These are phyloP conservation scores for Heterodera schachtii DNA, from an alignment of 1,140 invertebrate species.

Conservation along the genomic window DNA sequence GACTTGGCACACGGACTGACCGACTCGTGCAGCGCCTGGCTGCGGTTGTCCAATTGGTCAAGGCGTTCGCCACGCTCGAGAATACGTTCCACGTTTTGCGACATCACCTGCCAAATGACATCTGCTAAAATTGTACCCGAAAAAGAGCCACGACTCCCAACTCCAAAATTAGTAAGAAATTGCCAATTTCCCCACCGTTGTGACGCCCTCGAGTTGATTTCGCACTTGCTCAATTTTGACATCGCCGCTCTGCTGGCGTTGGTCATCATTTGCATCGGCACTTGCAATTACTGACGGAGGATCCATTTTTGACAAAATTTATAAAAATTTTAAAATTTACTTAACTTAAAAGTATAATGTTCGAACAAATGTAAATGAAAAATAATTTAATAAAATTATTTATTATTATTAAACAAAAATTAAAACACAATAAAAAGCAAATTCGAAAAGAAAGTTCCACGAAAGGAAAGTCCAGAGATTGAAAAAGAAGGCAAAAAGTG, in stretches of 20 bases:
- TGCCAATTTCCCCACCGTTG: not conserved
- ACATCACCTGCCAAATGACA: slow-evolving; percentile 11
- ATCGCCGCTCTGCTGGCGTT: slow-evolving; percentile 1
- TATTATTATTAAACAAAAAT: slow-evolving; percentile 14
- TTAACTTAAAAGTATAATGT: not conserved
- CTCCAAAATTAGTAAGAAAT: not conserved
- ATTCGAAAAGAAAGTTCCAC: not conserved
- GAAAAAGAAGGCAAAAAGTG: slow-evolving; percentile 9
- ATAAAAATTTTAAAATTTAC: slow-evolving; percentile 6
- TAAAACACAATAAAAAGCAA: not conserved
- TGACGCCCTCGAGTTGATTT: slow-evolving; percentile 11
- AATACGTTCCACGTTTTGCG: slow-evolving; percentile 22
- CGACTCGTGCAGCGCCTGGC: slow-evolving; percentile 21
- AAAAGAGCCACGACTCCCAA: too few relatives aligned
- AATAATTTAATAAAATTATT: not conserved
- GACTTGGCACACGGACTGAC: not conserved
- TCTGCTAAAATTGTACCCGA: not conserved
- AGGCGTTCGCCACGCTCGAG: slow-evolving; percentile 21
- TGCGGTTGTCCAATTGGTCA: slow-evolving; percentile 16
- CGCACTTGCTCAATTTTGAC: slow-evolving; percentile 14
- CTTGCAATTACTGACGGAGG: not conserved
- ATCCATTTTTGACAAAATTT: slow-evolving; percentile 7
- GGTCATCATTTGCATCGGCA: not conserved
- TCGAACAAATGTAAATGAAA: not conserved
- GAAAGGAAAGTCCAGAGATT: not conserved